Evolutionary conservation across 2,113 vertebrate species (phyloP).

Genomic region (Redunca redunca): DNA sequence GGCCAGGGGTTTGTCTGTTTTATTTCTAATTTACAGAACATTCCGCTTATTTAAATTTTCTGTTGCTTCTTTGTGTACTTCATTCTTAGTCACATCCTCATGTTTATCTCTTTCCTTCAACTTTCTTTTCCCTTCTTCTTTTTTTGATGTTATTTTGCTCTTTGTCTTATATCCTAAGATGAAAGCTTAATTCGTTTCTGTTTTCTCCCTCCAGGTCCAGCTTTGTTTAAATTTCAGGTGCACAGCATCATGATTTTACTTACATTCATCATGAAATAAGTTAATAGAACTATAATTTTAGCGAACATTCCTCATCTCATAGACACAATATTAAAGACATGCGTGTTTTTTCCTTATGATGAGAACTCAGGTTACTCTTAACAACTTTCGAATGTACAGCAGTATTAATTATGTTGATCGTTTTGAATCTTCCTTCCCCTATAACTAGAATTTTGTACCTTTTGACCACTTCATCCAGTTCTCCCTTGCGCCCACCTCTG

Average conservation of each 20-base stretch:
- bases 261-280: not conserved
- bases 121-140: not conserved
- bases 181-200: not conserved
- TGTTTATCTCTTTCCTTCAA: not conserved
- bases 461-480: not conserved
- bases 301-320: not conserved
- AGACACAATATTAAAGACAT: not conserved
- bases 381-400: not conserved
- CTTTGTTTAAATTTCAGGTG: not conserved
- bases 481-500: not conserved
- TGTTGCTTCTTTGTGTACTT: not conserved
- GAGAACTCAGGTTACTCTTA: not conserved
- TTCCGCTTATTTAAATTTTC: too few species aligned
- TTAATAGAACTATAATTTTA: not conserved
- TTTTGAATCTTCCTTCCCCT: not conserved
- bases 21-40: not conserved
- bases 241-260: not conserved
- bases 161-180: not conserved
- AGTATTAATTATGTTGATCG: accelerated
- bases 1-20: not conserved
- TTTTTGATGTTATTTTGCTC: not conserved
- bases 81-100: not conserved
- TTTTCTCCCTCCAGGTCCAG: not conserved
- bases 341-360: not conserved
- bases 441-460: accelerated